Evolutionary conservation across 2,888 invertebrate genomes (phyloP), one percentile per base, ranked within the genome.

Genomic region (Diarsia brunnea): DNA sequence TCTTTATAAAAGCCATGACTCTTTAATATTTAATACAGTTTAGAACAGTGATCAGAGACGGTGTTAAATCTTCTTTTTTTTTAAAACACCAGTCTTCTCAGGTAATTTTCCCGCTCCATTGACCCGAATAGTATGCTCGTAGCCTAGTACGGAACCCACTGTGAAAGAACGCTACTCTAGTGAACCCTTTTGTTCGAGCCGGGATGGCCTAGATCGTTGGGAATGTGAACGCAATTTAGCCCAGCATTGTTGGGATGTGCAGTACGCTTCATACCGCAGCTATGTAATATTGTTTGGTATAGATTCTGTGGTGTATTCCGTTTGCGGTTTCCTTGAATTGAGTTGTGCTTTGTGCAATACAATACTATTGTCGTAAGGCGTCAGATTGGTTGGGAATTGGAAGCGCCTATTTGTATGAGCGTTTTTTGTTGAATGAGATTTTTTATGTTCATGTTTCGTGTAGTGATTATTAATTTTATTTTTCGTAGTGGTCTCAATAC

Each of bases 191-290:
- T 95, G 95, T 95, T 93, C 91, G 89, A 81, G 87, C 82, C 78
- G 84, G 85, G 86, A 87, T 92, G 95, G 90, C 95, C 95, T 93
- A 95, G 94, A 95, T 96, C 90, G 92, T 86, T 68, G 82, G 93
- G 95, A 95, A 95, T 95, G 95, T 91, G 95, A 94, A 94, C 93
- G 94, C 95, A 95, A 95, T 95, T 94, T 95, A 93, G 93, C 89
- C 90, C 85, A 88, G 91, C 91, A 94, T 95, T 94, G 95, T 95
- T 92, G 92, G 91, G 93, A 93, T 93, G 92, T 92, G 90, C 92
- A 89, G 88, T 88, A 89, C 89, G 81, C 78, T 79, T 81, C 84
- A 77, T 87, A 86, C 82, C 84, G 78, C 64, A 72, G 82, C 76
- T 85, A 84, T 89, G 84, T 87, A 86, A 85, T 90, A 90, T 88